Percentiles rank a stretch among this genome's conserved stretches.
These are phyloP conservation scores for Eutolmus rufibarbis DNA, from an alignment of 2,888 invertebrate species.

Conservation along the genomic window DNA sequence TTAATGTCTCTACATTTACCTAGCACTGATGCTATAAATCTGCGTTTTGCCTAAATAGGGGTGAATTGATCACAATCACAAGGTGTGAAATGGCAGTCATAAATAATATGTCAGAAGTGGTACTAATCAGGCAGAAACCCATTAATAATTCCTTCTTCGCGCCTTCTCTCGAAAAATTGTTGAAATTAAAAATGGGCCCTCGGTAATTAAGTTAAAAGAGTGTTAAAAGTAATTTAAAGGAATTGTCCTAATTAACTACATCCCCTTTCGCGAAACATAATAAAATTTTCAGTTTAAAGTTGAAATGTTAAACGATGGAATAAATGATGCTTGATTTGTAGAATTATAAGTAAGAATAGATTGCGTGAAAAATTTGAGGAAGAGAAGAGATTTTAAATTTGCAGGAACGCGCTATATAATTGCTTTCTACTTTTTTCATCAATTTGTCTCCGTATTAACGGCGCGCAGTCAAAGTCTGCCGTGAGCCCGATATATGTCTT, in stretches of 20 bases:
- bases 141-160: not conserved
- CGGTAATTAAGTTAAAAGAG: not conserved
- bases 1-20: not conserved
- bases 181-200: not conserved
- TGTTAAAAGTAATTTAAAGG: not conserved
- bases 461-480: not conserved
- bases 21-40: not conserved
- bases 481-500: not conserved
- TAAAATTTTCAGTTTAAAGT: not conserved
- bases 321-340: not conserved
- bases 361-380: not conserved
- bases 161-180: not conserved
- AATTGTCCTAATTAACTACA: not conserved
- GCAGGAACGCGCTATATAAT: not conserved
- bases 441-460: not conserved
- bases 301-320: not conserved
- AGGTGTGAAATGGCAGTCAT: not conserved
- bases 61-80: constrained; percentile 10
- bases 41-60: not conserved
- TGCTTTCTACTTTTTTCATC: not conserved
- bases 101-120: constrained; percentile 11
- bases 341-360: not conserved
- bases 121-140: not conserved
- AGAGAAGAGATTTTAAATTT: not conserved
- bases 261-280: not conserved